Base-by-base conservation (phyloP, 53 echinoderm and acorn worm genomes). In the Luidia sarsii region DNA sequence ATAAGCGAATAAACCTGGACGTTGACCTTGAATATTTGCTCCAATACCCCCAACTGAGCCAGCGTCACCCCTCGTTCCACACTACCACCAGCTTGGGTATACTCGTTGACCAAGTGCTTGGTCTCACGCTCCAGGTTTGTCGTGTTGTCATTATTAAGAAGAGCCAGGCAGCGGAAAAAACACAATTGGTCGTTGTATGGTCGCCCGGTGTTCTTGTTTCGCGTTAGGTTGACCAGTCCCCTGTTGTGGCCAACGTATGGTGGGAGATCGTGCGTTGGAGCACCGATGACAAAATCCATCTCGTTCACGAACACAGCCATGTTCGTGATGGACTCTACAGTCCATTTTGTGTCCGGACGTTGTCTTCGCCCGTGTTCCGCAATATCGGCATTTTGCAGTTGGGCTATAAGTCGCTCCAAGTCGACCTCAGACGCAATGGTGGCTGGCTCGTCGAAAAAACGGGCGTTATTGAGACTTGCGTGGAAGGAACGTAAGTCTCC, bases 331-430 rank as follows among this genome's bases (percentile, higher is more conserved):
- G 30, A 22, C 56, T 81, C 75, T 19, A 81, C 67, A 0, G 63
- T 63, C 90, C 90, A 85, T 57, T 66, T 79, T 14, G 85, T 64
- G 28, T 80, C 64, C 9, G 80, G 57, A 0, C 84, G 31, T 29
- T 68, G 69, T 2, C 39, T 9, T 0, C 69, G 39, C 11, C 67
- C 67, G 73, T 53, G 53, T 38, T 84, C 83, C 9, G 33, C n/a
- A 16, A 52, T 39, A 49, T 67, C 68, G 7, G 34, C 32, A 16
- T 68, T 25, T 0, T 33, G 14, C 4, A 89, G 27, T 15, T 9
- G 36, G 20, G 41, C 64, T 27, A 53, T 51, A 25, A 84, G 39
- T 7, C 33, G 50, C 19, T 84, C 55, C 7, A 84, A 43, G 23
- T 61, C 43, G 0, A 15, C 28, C 2, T 6, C 20, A 43, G 53